phyloP scores from a whole-genome alignment of 1,140 invertebrate genomes.

The Drosophila melanogaster region Release_6_plus_ISO1_MT NT_033779.5:8484001-8484500 shows the following conservation, averaged over 20 bases:
- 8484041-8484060: constrained; percentile 40
- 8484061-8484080: constrained; percentile 95
- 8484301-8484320: constrained; percentile 73
- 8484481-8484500: not conserved
- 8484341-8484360: constrained; percentile 28
- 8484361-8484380: not conserved
- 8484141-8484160: constrained; percentile 94
- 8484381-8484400: constrained; percentile 15
- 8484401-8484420: constrained; percentile 17
- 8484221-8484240: constrained; percentile 27
- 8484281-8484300: constrained; percentile 56
- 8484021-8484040: constrained; percentile 32
- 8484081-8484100: constrained; percentile 94
- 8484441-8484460: constrained; percentile 10
- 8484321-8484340: constrained; percentile 57
- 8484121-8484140: constrained; percentile 94
- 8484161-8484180: constrained; percentile 10
- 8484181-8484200: not conserved
- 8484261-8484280: constrained; percentile 71
- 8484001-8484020: constrained; percentile 34
- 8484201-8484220: constrained; percentile 1
- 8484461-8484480: constrained; percentile 1
- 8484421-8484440: not conserved
- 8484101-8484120: constrained; percentile 96
- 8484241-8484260: constrained; percentile 57